Conservation (phyloP, 1,140 invertebrate genomes). For the Diorhabda carinulata region DNA sequence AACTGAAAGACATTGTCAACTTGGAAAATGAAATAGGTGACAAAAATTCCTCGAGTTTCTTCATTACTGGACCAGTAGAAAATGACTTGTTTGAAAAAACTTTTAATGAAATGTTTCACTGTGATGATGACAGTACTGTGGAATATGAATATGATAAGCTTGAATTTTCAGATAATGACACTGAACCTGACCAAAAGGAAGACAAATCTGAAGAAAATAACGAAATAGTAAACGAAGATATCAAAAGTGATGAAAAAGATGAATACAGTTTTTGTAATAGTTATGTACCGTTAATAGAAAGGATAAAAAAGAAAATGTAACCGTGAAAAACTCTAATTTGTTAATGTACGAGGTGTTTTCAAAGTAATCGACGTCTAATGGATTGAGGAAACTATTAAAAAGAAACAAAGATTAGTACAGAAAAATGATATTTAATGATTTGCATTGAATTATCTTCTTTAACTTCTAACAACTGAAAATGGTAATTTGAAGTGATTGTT, state of each 20-base stretch:
- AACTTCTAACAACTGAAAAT: too few species aligned
- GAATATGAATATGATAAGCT: conserved; percentile 19
- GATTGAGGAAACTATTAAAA: too few species aligned
- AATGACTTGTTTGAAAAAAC: conserved; percentile 41
- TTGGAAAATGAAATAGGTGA: neutral
- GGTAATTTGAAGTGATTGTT: too few species aligned
- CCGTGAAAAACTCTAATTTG: too few species aligned
- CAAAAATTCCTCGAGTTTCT: conserved; percentile 34
- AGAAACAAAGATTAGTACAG: too few species aligned
- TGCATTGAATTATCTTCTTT: too few species aligned
- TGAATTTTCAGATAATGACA: conserved; percentile 1
- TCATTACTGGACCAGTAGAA: conserved; percentile 27
- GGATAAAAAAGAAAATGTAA: conserved; percentile 23
- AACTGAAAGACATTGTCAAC: neutral
- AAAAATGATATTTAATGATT: too few species aligned
- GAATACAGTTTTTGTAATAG: conserved; percentile 29
- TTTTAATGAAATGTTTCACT: conserved; percentile 43
- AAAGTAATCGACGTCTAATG: too few species aligned
- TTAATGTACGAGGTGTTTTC: too few species aligned
- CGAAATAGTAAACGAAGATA: neutral
- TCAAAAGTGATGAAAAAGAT: conserved; percentile 1
- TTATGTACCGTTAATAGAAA: conserved; percentile 31
- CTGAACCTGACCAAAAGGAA: neutral
- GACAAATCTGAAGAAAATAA: conserved; percentile 10
- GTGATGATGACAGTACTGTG: conserved; percentile 13